Conservation (phyloP, 2,888 invertebrate species). For the Lysandra coridon region DNA sequence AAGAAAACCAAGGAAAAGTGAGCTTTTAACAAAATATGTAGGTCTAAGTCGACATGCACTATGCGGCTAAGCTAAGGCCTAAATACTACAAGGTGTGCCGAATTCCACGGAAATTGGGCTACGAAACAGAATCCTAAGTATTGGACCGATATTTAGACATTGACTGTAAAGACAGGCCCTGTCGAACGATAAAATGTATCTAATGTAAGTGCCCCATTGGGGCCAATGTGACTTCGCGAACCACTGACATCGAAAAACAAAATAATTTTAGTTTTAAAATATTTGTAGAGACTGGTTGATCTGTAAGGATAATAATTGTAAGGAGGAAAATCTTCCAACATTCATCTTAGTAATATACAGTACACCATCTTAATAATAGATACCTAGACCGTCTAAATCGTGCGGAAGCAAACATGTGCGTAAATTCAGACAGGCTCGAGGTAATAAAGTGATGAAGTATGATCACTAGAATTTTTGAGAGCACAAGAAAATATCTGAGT, state of each 20-base stretch:
- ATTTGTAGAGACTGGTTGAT: not conserved
- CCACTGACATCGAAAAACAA: no score
- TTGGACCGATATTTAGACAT: not conserved
- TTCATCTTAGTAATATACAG: no score
- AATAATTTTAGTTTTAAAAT: not conserved
- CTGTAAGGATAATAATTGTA: not conserved
- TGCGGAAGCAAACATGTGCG: no score
- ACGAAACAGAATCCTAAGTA: conserved; percentile 2
- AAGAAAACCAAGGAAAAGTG: not conserved
- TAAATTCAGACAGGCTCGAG: no score
- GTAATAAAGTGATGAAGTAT: no score
- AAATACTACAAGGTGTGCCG: conserved; percentile 7
- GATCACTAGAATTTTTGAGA: no score
- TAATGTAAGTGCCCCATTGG: not conserved
- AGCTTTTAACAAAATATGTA: not conserved
- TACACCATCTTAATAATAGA: no score
- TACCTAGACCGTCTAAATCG: no score
- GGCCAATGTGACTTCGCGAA: not conserved
- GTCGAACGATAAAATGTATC: not conserved
- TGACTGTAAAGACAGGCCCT: not conserved
- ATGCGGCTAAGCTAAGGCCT: not conserved
- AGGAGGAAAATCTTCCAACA: not conserved
- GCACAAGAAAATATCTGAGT: not conserved
- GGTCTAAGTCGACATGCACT: conserved; percentile 2
- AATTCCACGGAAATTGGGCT: not conserved